These are phyloP conservation scores for Tortricodes alternella DNA, from an alignment of 2,888 invertebrate genomes.

Conservation along the genomic window DNA sequence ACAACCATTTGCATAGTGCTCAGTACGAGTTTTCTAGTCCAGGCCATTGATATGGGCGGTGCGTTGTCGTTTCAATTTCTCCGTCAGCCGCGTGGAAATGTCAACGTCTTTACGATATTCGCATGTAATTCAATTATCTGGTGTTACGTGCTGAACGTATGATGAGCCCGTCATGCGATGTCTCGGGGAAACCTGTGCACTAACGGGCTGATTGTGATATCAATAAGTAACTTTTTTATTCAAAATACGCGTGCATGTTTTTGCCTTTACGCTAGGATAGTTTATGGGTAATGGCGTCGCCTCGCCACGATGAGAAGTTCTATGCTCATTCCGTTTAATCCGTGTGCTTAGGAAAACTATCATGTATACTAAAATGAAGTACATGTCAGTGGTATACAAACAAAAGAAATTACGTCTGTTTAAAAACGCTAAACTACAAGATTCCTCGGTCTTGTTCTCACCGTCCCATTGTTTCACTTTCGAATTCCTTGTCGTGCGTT, in stretches of 20 bases:
- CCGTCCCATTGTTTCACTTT: conserved; percentile 12
- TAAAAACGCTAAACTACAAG: background rate
- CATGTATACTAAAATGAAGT: background rate
- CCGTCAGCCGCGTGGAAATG: conserved; percentile 56
- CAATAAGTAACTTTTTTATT: background rate
- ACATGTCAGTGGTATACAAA: background rate
- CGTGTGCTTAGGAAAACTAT: too few relatives aligned
- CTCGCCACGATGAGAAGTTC: too few relatives aligned
- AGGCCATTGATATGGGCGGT: background rate
- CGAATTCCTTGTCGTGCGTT: conserved; percentile 7
- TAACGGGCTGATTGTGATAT: background rate
- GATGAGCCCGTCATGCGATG: conserved; percentile 1
- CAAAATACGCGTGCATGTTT: background rate
- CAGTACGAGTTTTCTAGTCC: background rate
- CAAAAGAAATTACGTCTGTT: conserved; percentile 12
- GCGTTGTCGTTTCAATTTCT: conserved; percentile 70
- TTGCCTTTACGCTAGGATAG: background rate
- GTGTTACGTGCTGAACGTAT: conserved; percentile 15
- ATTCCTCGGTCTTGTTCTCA: conserved; percentile 17
- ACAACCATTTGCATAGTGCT: background rate
- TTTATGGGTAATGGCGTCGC: background rate
- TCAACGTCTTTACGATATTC: conserved; percentile 38
- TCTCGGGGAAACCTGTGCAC: background rate
- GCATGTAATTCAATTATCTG: conserved; percentile 23
- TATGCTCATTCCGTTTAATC: background rate